Evolutionary conservation across 2,888 invertebrate genomes (phyloP), one percentile per base, ranked within the genome.

Genomic region (Tridacna gigas): DNA sequence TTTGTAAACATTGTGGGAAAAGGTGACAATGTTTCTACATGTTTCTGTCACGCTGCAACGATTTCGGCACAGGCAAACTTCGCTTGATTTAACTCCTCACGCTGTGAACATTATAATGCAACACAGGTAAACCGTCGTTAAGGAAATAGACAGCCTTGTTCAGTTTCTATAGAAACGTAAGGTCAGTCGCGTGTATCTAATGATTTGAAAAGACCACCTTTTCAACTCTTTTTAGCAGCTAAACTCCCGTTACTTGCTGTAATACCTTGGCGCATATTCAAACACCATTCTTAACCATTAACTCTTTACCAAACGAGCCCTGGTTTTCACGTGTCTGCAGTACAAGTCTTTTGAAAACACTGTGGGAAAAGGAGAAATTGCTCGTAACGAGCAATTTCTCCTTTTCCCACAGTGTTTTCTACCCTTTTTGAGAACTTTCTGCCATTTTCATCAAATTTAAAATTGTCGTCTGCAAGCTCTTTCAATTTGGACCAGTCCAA

Each of bases 111-210:
- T 22, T 22, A 71, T 4, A 67, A 67, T 37, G 45, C 2, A 45
- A 37, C 67, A 18, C 67, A 67, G 67, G 45, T 67, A 67, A 45
- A n/a, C 71, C 37, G 51, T 71, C 25, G 51, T 51, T 51, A 47
- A 47, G 71, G 71, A 25, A 47, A 71, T 22, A 71, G 71, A 71
- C 71, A 18, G 22, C 47, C 48, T 48, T 71, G 71, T 48, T 51
- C 15, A n/a, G 71, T 71, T 71, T 71, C 71, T 71, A 71, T 71
- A 71, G 71, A 51, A 71, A 71, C 71, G 22, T 71, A 51, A 71
- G 26, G 25, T 51, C 71, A 51, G 71, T 71, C 71, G 71, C 71
- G 71, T 71, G 71, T 48, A 51, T 25, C 51, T 71, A 71, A 71
- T 71, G 51, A 37, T 71, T 51, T 51, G 51, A 51, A 71, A 48